Evolutionary conservation across 1,140 invertebrate genomes (phyloP).

Genomic region (Drosophila setifemur): DNA sequence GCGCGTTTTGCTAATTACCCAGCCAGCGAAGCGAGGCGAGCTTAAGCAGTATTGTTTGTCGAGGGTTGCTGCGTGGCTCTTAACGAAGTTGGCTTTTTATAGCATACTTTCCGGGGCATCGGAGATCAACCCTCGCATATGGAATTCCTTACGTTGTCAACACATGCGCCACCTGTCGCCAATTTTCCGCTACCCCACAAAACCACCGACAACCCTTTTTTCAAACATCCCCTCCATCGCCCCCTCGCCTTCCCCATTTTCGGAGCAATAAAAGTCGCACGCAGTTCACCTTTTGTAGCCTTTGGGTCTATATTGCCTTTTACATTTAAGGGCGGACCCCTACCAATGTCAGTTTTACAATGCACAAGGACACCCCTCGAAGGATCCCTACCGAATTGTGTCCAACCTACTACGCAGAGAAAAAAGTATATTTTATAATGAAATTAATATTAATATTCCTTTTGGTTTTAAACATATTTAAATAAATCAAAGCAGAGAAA

Average conservation of each 20-base stretch:
- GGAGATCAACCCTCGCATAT: slow-evolving; percentile 39
- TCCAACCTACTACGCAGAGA: not conserved
- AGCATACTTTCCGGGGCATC: slow-evolving; percentile 30
- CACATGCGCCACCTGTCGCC: slow-evolving; percentile 70
- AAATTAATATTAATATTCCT: too few relatives aligned
- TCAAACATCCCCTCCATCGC: not conserved
- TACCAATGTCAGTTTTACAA: slow-evolving; percentile 39
- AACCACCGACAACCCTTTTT: not conserved
- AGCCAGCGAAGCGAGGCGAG: slow-evolving; percentile 12
- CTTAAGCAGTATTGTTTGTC: slow-evolving; percentile 25
- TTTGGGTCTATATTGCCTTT: slow-evolving; percentile 44
- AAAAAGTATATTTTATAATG: not conserved
- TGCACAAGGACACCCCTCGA: slow-evolving; percentile 26
- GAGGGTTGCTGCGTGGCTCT: slow-evolving; percentile 12
- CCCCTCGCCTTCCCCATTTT: slow-evolving; percentile 10
- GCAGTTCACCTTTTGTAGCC: slow-evolving; percentile 57
- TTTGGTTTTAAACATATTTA: too few relatives aligned
- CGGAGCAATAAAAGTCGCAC: slow-evolving; percentile 69
- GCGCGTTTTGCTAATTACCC: slow-evolving; percentile 28
- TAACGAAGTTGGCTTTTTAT: slow-evolving; percentile 37
- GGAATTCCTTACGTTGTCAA: slow-evolving; percentile 50
- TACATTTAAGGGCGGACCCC: slow-evolving; percentile 28
- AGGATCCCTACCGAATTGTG: slow-evolving; percentile 1
- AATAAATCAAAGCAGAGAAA: not conserved
- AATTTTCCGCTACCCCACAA: slow-evolving; percentile 31